Conservation (phyloP, 2,113 vertebrate species). For the Erythrolamprus reginae region DNA sequence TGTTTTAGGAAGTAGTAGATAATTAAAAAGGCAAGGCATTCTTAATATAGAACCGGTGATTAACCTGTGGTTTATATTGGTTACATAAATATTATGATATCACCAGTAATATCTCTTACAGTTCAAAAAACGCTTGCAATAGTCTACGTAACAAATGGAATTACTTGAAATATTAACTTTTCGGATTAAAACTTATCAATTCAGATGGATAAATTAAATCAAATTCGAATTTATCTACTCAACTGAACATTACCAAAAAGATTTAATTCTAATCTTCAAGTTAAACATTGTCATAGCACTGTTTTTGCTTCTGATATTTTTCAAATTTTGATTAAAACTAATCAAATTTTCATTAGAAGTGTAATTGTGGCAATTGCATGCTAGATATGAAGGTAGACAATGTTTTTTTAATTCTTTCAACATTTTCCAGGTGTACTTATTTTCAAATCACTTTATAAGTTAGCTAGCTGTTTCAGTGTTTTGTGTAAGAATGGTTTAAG, state of each 20-base stretch:
- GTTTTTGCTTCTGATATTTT: not conserved
- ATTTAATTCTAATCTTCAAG: not conserved
- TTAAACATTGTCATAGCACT: not conserved
- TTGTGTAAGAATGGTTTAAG: not conserved
- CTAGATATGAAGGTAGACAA: not conserved
- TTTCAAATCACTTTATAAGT: not conserved
- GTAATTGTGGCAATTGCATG: no score
- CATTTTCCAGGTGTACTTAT: not conserved
- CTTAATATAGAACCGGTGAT: not conserved
- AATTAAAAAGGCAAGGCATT: not conserved
- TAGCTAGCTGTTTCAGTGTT: not conserved
- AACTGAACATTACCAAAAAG: not conserved
- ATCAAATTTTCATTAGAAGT: no score
- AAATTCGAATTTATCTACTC: not conserved
- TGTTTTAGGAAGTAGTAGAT: not conserved
- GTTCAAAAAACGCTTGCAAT: not conserved
- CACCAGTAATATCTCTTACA: not conserved
- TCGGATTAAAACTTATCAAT: no score
- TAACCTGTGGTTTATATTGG: not conserved
- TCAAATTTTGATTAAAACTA: not conserved
- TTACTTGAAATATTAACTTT: not conserved
- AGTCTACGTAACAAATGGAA: not conserved
- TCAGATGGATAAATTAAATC: no score
- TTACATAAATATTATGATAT: not conserved
- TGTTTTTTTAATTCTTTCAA: not conserved